A percentile compares a stretch with the other conserved stretches of the same genome.
Evolutionary conservation across 37 sponge, comb jelly and placozoan species (phyloP).

Genomic region (Crambe crambe): DNA sequence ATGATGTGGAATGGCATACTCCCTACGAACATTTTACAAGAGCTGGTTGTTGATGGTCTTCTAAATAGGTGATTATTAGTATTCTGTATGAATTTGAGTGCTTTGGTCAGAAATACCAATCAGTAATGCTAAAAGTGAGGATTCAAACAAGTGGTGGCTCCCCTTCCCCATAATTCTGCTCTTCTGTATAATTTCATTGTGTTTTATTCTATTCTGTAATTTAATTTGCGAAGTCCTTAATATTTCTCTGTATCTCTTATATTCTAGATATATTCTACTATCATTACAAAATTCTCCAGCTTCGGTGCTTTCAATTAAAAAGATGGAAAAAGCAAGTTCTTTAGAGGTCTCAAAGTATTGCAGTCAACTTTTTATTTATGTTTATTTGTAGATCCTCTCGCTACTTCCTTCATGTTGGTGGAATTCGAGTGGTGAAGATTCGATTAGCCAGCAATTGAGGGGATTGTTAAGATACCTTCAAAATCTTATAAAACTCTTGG

Average conservation of each 20-base stretch:
- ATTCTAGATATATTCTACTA: constrained; percentile 35
- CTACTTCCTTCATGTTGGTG: constrained; percentile 18
- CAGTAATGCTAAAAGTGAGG: background rate
- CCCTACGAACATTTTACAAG: constrained; percentile 31
- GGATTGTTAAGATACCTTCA: constrained; percentile 24
- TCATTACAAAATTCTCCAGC: constrained; percentile 55
- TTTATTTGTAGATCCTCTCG: background rate
- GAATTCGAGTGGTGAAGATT: background rate
- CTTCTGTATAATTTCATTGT: too few relatives aligned
- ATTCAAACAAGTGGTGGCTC: too few relatives aligned
- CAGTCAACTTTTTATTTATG: too few relatives aligned
- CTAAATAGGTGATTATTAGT: constrained; percentile 53
- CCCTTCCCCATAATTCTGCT: too few relatives aligned
- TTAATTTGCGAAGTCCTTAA: background rate
- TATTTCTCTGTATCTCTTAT: background rate
- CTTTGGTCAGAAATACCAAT: too few relatives aligned
- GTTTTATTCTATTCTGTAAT: background rate
- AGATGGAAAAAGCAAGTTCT: constrained; percentile 44
- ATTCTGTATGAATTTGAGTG: background rate
- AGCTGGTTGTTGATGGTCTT: constrained; percentile 71
- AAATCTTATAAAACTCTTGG: constrained; percentile 36
- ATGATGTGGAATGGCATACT: constrained; percentile 54
- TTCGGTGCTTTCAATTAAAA: constrained; percentile 13
- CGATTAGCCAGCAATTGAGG: background rate
- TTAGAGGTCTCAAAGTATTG: too few relatives aligned